Percentiles rank a stretch among this genome's conserved stretches.
These are phyloP conservation scores for Enteromius viviparus DNA, from an alignment of 2,797 vertebrate species.

Conservation along the genomic window DNA sequence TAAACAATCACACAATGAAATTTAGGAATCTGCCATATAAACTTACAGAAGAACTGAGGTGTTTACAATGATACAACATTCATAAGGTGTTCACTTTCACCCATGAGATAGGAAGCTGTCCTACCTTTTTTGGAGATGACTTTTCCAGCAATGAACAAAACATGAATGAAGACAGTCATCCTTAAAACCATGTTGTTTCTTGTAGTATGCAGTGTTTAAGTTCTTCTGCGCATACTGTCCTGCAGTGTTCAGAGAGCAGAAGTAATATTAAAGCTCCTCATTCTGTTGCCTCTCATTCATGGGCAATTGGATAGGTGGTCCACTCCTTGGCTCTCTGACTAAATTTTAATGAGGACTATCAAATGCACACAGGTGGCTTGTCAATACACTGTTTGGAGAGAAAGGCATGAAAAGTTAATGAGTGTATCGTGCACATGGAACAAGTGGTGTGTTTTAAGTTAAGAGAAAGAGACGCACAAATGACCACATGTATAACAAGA, in stretches of 20 bases:
- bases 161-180: conserved; percentile 72
- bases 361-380: conserved; percentile 82
- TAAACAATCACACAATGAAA: neutral
- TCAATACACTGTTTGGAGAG: conserved; percentile 80
- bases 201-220: conserved; percentile 36
- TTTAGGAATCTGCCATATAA: neutral
- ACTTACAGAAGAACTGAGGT: neutral
- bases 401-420: conserved; percentile 79
- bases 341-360: conserved; percentile 92
- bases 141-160: conserved; percentile 75
- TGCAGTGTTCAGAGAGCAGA: conserved; percentile 42
- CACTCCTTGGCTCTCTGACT: conserved; percentile 77
- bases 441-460: conserved; percentile 51
- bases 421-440: conserved; percentile 53
- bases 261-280: conserved; percentile 73
- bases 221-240: neutral
- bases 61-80: conserved; percentile 37
- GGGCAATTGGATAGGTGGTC: conserved; percentile 82
- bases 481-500: conserved; percentile 57
- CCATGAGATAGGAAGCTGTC: conserved; percentile 68
- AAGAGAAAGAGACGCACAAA: conserved; percentile 56
- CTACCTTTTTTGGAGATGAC: conserved; percentile 86
- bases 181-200: conserved; percentile 68
- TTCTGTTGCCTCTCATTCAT: conserved; percentile 74
- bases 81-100: conserved; percentile 53